phyloP scores from a whole-genome alignment of 2,888 invertebrate genomes.

The Lacanobia wlatinum region DNA sequence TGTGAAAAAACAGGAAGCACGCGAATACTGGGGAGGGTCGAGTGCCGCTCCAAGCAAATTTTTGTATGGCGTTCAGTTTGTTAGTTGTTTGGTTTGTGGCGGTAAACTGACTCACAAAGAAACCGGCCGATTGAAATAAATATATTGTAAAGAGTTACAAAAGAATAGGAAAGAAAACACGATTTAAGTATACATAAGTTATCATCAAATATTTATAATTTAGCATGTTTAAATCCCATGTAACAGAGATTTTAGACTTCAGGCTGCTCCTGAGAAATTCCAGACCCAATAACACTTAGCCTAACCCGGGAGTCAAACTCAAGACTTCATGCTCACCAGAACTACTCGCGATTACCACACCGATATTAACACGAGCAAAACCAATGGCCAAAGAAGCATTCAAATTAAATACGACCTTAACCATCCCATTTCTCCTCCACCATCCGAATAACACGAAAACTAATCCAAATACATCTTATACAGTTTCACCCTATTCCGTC shows the following conservation, averaged over 20 bases:
- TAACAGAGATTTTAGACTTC: too few relatives aligned
- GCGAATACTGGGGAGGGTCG: background rate
- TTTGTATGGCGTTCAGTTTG: background rate
- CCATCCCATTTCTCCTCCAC: background rate
- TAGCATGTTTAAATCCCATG: too few relatives aligned
- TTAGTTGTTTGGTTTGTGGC: background rate
- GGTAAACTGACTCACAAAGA: background rate
- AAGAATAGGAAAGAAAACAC: too few relatives aligned
- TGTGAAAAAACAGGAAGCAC: background rate
- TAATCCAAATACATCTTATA: constrained; percentile 28
- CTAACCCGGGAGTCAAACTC: background rate
- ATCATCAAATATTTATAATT: too few relatives aligned
- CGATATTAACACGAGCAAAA: background rate
- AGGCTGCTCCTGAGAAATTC: too few relatives aligned
- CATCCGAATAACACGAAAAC: constrained; percentile 27
- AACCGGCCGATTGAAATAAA: too few relatives aligned
- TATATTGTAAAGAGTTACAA: too few relatives aligned
- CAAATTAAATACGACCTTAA: background rate
- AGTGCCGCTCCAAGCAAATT: constrained; percentile 1
- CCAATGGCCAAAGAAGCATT: background rate
- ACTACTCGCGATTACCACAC: background rate
- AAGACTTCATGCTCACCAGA: background rate
- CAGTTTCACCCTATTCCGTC: constrained; percentile 27
- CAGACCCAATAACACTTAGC: too few relatives aligned
- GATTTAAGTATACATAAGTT: too few relatives aligned